Evolutionary conservation across 1,140 invertebrate species (phyloP).

Genomic region (Coptotermes formosanus): DNA sequence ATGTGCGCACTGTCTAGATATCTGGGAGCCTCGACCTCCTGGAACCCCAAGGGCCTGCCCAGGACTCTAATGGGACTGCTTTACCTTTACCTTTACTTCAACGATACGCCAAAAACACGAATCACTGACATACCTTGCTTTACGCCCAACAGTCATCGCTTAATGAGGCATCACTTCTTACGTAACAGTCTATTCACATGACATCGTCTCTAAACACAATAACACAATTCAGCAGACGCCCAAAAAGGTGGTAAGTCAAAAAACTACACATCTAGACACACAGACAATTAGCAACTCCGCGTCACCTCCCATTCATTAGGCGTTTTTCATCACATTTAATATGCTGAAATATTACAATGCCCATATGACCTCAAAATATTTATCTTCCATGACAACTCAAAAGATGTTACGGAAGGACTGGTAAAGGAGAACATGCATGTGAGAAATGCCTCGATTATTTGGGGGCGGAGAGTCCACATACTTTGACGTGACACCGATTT

Average conservation of each 20-base stretch:
- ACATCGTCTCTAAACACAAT: no score
- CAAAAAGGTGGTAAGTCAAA: background rate
- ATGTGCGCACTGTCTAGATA: no score
- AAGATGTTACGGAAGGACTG: background rate
- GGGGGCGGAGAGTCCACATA: background rate
- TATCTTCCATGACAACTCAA: background rate
- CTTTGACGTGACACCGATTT: background rate
- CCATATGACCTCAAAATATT: background rate
- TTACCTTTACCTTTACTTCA: no score
- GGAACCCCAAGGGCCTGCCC: no score
- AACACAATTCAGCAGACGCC: background rate
- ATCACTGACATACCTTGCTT: no score
- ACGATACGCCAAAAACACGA: no score
- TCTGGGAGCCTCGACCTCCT: no score
- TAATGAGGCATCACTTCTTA: no score
- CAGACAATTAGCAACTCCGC: background rate
- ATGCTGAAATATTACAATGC: background rate
- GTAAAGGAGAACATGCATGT: background rate
- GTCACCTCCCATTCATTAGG: background rate
- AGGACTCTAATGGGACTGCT: no score
- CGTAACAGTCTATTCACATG: no score
- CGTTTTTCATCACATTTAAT: background rate
- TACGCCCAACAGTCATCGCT: no score
- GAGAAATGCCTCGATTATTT: background rate
- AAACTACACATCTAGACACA: background rate